Evolutionary conservation across 2,113 vertebrate species (phyloP), one percentile per base, ranked within the genome.

Genomic region (Xiphias gladius): DNA sequence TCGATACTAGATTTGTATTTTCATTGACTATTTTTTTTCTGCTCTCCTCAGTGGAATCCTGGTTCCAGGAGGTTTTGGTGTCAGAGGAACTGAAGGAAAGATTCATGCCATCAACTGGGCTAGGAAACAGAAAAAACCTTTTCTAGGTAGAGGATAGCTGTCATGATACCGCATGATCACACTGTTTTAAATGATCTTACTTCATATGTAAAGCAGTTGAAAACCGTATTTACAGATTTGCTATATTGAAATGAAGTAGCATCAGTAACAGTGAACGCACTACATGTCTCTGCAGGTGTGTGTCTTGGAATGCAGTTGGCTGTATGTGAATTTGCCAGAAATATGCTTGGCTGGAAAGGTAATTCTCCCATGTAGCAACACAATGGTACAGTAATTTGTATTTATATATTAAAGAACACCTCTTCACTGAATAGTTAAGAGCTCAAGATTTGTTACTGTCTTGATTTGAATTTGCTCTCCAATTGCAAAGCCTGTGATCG

Each of bases 241-340:
- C 5, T 4, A 1, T 11, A 22, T 6, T n/a, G 12, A 24, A 17
- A 62, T 13, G n/a, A 62, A n/a, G 39, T 19, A 4, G 32, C 24
- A 22, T 67, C 13, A 26, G 2, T 24, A 32, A 35, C 13, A 0
- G 16, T 19, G 7, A 35, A 43, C 58, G 9, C 17, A 32, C 26
- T 1, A 1, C 5, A 2, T 88, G 59, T 59, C 17, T 82, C 83
- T 63, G 1, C 93, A 99, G 98, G 98, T n/a, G 97, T 99, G 70
- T 99, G 98, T 90, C 79, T 99, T 61, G 98, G 98, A 71, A 99
- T 99, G 98, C 98, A 99, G 94, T 14, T 99, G 71, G 97, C 98
- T 0, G 97, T 99, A 11, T 97, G 98, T 66, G 98, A 99, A 75
- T 99, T 97, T 90, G 97, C 97, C 54, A 95, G 98, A 86, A 96